These are phyloP conservation scores for Drosophila macrospina DNA, from an alignment of 2,888 invertebrate species.

Conservation along the genomic window DNA sequence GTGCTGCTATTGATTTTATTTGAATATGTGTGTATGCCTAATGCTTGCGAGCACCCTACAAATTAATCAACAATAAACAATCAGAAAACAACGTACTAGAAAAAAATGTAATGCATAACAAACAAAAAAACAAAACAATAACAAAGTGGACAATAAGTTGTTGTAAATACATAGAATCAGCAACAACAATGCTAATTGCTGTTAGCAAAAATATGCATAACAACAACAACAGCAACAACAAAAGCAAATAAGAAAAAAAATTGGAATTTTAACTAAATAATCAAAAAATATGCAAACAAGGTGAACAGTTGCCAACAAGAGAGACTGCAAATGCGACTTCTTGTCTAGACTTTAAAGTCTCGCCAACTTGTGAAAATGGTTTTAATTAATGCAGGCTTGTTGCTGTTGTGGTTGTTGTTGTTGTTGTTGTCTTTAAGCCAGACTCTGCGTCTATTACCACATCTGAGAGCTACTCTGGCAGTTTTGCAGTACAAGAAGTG, in stretches of 20 bases:
- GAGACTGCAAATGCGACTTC: constrained; percentile 33
- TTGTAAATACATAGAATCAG: constrained; percentile 33
- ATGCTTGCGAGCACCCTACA: constrained; percentile 46
- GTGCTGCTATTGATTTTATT: constrained; percentile 29
- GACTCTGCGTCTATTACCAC: constrained; percentile 57
- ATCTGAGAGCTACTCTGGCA: constrained; percentile 20
- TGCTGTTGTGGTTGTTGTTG: constrained; percentile 41
- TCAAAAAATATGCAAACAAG: constrained; percentile 76
- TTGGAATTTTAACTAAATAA: constrained; percentile 62
- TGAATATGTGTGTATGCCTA: too few relatives aligned
- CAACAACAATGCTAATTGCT: constrained; percentile 72
- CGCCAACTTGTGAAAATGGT: constrained; percentile 69
- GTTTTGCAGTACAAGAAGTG: constrained; percentile 5
- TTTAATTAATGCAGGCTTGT: constrained; percentile 73
- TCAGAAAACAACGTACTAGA: constrained; percentile 5
- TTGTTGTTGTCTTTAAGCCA: constrained; percentile 38
- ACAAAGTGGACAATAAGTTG: constrained; percentile 28
- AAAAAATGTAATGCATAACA: neutral
- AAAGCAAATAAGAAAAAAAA: constrained; percentile 37
- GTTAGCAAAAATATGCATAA: constrained; percentile 57
- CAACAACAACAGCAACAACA: constrained; percentile 33
- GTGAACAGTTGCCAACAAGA: constrained; percentile 64
- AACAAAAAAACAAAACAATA: constrained; percentile 14
- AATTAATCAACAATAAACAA: constrained; percentile 17
- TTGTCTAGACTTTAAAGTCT: constrained; percentile 63